Conservation (phyloP, 2,113 vertebrate genomes). For the Notarius lentiginosus region DNA sequence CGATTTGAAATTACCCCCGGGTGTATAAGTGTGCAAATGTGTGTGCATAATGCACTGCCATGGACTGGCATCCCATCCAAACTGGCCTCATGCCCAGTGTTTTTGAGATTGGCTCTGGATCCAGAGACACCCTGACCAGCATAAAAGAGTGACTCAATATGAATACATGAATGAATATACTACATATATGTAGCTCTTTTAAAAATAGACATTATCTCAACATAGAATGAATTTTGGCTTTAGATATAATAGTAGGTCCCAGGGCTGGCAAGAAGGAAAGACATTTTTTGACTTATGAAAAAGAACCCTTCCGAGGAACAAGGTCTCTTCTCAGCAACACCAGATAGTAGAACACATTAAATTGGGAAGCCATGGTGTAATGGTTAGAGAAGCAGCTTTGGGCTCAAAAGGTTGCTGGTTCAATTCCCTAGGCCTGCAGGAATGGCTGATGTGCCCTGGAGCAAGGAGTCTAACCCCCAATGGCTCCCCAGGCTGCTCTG, state of each 20-base stretch:
- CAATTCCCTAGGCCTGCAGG: too few relatives aligned
- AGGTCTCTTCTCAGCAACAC: background rate
- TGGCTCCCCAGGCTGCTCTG: too few relatives aligned
- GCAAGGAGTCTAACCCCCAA: too few relatives aligned
- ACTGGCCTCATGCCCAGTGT: background rate
- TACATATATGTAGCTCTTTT: background rate
- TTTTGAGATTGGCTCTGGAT: background rate
- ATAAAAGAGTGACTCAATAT: background rate
- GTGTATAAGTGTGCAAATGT: background rate
- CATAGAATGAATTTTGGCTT: background rate
- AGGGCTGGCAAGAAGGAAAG: background rate
- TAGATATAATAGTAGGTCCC: background rate
- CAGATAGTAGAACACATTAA: background rate
- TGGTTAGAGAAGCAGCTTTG: too few relatives aligned
- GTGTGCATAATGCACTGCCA: conserved; percentile 5
- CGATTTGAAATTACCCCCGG: background rate
- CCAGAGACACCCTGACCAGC: background rate
- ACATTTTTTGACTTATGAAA: background rate
- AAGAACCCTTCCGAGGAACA: background rate
- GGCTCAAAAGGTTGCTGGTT: too few relatives aligned
- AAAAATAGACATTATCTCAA: background rate
- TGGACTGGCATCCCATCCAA: background rate
- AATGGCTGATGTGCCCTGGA: too few relatives aligned
- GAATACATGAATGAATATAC: background rate
- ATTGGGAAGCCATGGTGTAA: too few relatives aligned